Evolutionary conservation across 2,113 vertebrate genomes (phyloP), one percentile per base, ranked within the genome.

Genomic region (Hippopotamus amphibius): DNA sequence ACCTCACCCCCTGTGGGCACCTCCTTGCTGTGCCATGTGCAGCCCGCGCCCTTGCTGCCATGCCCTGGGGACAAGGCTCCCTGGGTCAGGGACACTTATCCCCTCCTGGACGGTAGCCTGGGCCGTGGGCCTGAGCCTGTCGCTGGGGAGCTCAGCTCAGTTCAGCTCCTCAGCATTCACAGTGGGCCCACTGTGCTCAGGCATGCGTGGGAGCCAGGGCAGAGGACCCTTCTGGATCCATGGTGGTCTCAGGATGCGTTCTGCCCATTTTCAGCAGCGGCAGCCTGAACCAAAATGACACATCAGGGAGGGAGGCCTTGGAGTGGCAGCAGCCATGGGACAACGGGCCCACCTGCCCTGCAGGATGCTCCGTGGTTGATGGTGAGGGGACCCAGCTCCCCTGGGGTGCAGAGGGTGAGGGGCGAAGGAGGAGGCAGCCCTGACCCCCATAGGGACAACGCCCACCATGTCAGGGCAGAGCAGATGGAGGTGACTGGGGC

Each of bases 181-280:
- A 0, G 41, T 5, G 76, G 26, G 33, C 48, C 72, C 16, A 0
- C 28, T 2, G 2, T 5, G 16, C 28, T 9, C 2, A 19, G 26
- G 72, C 19, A 14, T 14, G 43, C 1, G 0, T 0, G 7, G 61
- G 41, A n/a, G 16, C 48, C 1, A 1, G 22, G 74, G 21, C 11
- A 24, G 28, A 74, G 63, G 61, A 16, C n/a, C 11, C 13, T 12
- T 66, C 61, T 30, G 48, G 28, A n/a, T 9, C 48, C 53, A 13
- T 2, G 1, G 33, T 26, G 21, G 4, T 72, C 43, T 87, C 79
- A 12, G 68, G 33, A 76, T 2, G 10, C 66, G 37, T 37, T 50
- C 71, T 2, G 88, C 15, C 66, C n/a, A 1, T 43, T 94, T 46
- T 37, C 28, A 68, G 63, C 43, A 91, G 30, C 26, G 2, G 7